phyloP scores from a whole-genome alignment of 2,888 invertebrate genomes.

The Beris morrisii region DNA sequence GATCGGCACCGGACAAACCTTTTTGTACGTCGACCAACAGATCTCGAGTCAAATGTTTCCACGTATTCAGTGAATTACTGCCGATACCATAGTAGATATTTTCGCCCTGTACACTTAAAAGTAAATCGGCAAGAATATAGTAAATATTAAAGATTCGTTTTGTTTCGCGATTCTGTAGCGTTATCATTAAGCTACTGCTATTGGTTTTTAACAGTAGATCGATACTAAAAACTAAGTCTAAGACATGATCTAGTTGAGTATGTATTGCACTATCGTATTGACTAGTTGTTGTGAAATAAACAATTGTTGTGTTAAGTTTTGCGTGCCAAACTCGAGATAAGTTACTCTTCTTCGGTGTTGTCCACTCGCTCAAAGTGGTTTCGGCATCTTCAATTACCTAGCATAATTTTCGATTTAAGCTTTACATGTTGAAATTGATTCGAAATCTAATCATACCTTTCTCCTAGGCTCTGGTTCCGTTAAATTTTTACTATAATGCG shows the following conservation, averaged over 20 bases:
- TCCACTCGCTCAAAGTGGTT: constrained; percentile 69
- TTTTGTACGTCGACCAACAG: constrained; percentile 89
- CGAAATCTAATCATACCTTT: constrained; percentile 50
- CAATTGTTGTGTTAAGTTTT: constrained; percentile 62
- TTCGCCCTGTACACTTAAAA: constrained; percentile 73
- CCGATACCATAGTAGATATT: constrained; percentile 89
- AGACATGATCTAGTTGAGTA: constrained; percentile 66
- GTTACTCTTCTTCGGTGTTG: constrained; percentile 69
- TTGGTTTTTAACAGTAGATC: constrained; percentile 75
- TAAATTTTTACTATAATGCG: constrained; percentile 94
- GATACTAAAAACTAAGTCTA: constrained; percentile 76
- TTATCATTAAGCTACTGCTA: constrained; percentile 75
- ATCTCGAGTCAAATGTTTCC: constrained; percentile 84
- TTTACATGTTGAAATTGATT: background rate
- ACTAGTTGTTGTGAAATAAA: constrained; percentile 75
- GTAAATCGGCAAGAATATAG: constrained; percentile 74
- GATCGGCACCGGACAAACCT: constrained; percentile 67
- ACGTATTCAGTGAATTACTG: constrained; percentile 60
- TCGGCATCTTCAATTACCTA: constrained; percentile 74
- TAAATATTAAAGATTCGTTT: constrained; percentile 79
- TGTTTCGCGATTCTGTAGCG: constrained; percentile 75
- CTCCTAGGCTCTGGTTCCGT: constrained; percentile 80
- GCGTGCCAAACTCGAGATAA: constrained; percentile 65
- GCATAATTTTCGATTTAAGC: background rate
- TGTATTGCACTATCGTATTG: constrained; percentile 69